Conservation (phyloP, 2,797 vertebrate genomes). For the Simalia tracyae region DNA sequence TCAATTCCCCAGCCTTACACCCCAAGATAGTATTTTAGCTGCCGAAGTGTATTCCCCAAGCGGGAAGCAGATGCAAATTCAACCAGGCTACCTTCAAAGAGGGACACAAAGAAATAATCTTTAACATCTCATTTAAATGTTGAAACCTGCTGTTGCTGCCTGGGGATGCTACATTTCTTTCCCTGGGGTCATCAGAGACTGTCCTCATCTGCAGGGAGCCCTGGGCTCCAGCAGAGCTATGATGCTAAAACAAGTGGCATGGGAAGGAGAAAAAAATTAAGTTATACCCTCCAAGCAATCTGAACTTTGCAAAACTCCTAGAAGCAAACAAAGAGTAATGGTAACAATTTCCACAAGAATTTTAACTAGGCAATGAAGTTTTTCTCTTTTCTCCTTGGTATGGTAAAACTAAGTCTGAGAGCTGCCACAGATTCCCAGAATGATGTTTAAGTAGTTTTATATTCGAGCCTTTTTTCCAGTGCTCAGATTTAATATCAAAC, state of each 20-base stretch:
- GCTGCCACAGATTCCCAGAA: slow-evolving; percentile 23
- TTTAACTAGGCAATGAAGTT: background rate
- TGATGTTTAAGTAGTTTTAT: background rate
- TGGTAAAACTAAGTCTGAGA: background rate
- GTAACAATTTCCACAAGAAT: background rate
- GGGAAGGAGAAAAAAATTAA: background rate
- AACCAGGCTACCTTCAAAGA: background rate
- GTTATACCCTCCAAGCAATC: background rate
- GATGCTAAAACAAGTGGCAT: no score
- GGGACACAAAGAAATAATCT: background rate
- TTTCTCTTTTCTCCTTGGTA: background rate
- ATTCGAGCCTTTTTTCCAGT: slow-evolving; percentile 32
- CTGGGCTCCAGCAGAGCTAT: background rate
- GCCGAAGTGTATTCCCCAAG: background rate
- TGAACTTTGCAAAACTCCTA: background rate
- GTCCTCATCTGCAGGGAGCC: background rate
- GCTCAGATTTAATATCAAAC: slow-evolving; percentile 11
- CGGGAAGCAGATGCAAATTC: background rate
- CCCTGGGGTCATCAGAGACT: no score
- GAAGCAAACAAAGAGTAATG: background rate
- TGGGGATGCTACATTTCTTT: background rate
- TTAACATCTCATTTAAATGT: background rate
- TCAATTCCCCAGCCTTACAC: background rate
- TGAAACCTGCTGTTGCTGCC: background rate
- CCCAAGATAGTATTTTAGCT: background rate